Base-by-base conservation (phyloP, 2,888 invertebrate genomes). In the Hanleya hanleyi region DNA sequence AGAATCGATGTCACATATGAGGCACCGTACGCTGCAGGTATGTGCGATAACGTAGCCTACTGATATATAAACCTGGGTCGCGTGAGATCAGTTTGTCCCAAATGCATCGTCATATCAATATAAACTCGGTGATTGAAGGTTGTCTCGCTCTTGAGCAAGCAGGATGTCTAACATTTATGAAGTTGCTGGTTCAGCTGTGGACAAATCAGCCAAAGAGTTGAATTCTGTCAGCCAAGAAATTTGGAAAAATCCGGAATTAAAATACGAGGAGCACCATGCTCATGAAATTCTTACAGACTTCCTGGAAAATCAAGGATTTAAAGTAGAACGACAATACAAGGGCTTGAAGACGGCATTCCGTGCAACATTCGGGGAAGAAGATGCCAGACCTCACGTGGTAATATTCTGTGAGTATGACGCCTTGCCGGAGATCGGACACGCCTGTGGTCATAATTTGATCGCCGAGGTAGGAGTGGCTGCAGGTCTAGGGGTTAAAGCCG, bases 361-460 rank as follows among this genome's bases (percentile, higher is more conserved):
- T 38, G 86, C 86, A 1, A 75, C 51, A 6, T 84, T 77, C 57
- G 74, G 80, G 62, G 37, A 73, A 49, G 74, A 57, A 26, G 47
- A 67, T 22, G 62, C 36, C 3, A 76, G 75, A 33, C 88, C 88
- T 4, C 81, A 86, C 66, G 75, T 90, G 9, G 87, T 85, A 6
- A 81, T 90, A 18, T 68, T 90, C 29, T 90, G 90, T 76, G 90
- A 90, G 57, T 57, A 57, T 57, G 57, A 57, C 32, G 57, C 57
- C 2, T 32, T 57, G 22, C 57, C 57, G 1, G 87, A 82, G 4
- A 84, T 90, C 0, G 90, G 90, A 1, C 90, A 90, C 76, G 90
- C 89, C 0, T 89, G 90, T 76, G 90, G 90, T n/a, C 90, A 90
- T 75, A 90, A 90, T 69, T 77, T 90, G 49, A 87, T 88, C 29